Base-by-base conservation (phyloP, 2,888 invertebrate species). In the Petrolisthes manimaculis region DNA sequence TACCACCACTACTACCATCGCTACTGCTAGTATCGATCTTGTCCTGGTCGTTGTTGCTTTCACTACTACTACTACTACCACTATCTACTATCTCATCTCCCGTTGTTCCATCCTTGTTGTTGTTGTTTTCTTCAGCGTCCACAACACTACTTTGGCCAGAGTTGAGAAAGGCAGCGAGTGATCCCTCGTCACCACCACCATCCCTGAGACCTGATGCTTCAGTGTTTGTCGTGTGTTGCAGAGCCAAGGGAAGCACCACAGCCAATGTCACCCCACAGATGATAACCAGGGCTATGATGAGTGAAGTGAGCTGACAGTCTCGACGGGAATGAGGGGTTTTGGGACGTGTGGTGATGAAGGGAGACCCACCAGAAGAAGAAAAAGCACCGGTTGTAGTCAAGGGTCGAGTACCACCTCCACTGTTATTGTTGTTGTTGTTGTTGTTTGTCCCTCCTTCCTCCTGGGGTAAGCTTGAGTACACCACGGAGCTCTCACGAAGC, bases 401-500 rank as follows among this genome's bases (percentile, higher is more conserved):
- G 37, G 37, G 37, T 37, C 37, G 37, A 37, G 37, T 37, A 37
- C 37, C 37, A 37, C 37, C 37, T 1, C 37, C 37, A 37, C 0
- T n/a, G n/a, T n/a, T 2, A 37, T 37, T 37, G 0, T 37, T 37
- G 2, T 37, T 37, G 37, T 37, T 37, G 37, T 37, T 37, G n/a
- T 21, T 12, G 71, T 0, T 3, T 1, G n/a, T n/a, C 6, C n/a
- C 69, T 9, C 53, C 51, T 18, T 82, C 82, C 82, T 82, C 82
- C 69, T 82, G 82, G 51, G 82, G 82, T 69, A 82, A 53, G 53
- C 82, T 82, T 0, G 82, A 82, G n/a, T 82, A 82, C 51, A 51
- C 67, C 82, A 82, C 53, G 69, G 82, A 53, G 8, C 82, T 82
- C 53, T 82, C 82, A 18, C 82, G 82, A 9, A 82, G 82, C 82